These are phyloP conservation scores for Chelonia mydas DNA, from an alignment of 2,797 vertebrate genomes.

Conservation along the genomic window DNA sequence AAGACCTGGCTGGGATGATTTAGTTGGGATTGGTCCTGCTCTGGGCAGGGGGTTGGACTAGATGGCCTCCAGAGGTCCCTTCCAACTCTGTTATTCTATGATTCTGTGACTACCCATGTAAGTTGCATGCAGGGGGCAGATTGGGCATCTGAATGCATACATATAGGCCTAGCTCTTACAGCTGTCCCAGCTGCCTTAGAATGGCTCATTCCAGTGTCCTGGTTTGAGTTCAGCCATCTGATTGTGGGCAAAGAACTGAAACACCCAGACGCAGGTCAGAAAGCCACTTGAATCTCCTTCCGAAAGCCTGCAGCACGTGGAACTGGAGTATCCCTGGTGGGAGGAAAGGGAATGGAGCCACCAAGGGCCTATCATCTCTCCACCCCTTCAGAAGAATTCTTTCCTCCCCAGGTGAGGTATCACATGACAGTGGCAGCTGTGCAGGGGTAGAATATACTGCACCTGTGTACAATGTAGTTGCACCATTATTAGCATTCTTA, in stretches of 20 bases:
- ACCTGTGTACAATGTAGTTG: slow-evolving; percentile 71
- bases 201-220: neutral
- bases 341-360: neutral
- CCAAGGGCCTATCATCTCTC: neutral
- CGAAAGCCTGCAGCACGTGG: neutral
- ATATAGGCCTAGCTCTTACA: neutral
- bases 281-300: neutral
- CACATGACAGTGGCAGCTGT: slow-evolving; percentile 5
- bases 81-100: no score
- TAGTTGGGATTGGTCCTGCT: no score
- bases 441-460: slow-evolving; percentile 52
- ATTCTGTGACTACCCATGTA: neutral
- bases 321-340: rapidly evolving
- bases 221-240: neutral
- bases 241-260: rapidly evolving
- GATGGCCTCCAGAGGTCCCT: no score
- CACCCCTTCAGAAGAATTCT: neutral
- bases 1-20: no score
- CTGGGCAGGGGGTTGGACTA: no score
- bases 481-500: slow-evolving; percentile 28
- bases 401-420: neutral
- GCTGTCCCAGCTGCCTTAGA: neutral
- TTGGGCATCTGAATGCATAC: neutral
- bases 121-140: neutral
- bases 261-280: neutral